These are phyloP conservation scores for Planiliza haematocheilus DNA, from an alignment of 2,113 vertebrate species.

Conservation along the genomic window DNA sequence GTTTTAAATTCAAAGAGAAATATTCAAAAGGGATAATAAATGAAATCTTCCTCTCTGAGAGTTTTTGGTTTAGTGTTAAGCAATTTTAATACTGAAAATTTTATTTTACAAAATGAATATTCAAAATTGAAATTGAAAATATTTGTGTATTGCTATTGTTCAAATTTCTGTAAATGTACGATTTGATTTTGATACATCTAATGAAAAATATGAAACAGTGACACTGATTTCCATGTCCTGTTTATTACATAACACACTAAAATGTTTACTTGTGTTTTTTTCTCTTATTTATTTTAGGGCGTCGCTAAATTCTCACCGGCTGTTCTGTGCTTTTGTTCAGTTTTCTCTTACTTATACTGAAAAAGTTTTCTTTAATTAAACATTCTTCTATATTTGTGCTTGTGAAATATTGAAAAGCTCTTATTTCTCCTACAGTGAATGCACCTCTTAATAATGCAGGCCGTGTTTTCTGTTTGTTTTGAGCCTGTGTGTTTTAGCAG, in stretches of 20 bases:
- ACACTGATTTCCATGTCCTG: background rate
- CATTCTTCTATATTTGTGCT: slow-evolving; percentile 76
- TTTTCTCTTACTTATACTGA: slow-evolving; percentile 44
- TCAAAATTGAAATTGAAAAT: background rate
- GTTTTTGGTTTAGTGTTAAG: background rate
- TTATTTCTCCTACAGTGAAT: slow-evolving; percentile 78
- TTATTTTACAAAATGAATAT: background rate
- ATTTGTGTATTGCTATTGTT: slow-evolving; percentile 6
- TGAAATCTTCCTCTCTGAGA: background rate
- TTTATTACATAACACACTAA: slow-evolving; percentile 1
- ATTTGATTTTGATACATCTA: background rate
- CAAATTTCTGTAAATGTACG: background rate
- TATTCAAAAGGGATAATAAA: background rate
- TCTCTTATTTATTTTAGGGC: slow-evolving; percentile 15
- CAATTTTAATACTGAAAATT: background rate
- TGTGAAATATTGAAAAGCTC: slow-evolving; percentile 82
- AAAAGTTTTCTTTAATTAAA: slow-evolving; percentile 80
- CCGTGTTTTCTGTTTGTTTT: slow-evolving; percentile 82
- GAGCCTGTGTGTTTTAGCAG: slow-evolving; percentile 79
- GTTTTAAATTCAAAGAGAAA: slow-evolving; percentile 9
- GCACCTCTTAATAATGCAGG: slow-evolving; percentile 82
- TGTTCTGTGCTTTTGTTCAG: slow-evolving; percentile 31
- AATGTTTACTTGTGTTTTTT: slow-evolving; percentile 4
- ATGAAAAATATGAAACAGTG: background rate
- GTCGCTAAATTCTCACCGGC: slow-evolving; percentile 30